phyloP scores from a whole-genome alignment of 2,797 vertebrate species.

The Chaenodraco wilsoni region DNA sequence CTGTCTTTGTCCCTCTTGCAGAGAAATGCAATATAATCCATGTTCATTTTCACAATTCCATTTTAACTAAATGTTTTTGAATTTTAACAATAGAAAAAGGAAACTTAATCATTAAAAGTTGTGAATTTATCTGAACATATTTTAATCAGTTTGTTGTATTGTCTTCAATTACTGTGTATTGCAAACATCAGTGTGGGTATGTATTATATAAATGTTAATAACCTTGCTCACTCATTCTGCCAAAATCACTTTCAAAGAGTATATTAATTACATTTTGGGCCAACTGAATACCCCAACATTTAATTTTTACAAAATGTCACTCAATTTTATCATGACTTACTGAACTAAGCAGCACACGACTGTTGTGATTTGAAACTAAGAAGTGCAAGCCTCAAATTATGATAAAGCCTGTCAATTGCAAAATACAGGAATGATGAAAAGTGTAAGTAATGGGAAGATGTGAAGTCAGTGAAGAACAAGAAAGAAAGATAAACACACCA shows the following conservation, averaged over 20 bases:
- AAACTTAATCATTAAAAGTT: not conserved
- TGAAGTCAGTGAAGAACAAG: slow-evolving; percentile 11
- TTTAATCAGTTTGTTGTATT: not conserved
- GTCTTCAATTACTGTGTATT: not conserved
- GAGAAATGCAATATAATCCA: slow-evolving; percentile 20
- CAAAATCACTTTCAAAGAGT: not conserved
- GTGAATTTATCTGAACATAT: not conserved
- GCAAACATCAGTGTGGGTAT: not conserved
- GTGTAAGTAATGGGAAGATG: slow-evolving; percentile 3
- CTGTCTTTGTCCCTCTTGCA: slow-evolving; percentile 16
- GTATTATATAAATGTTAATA: not conserved
- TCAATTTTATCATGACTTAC: not conserved
- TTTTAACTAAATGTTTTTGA: slow-evolving; percentile 28
- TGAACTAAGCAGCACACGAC: slow-evolving; percentile 7
- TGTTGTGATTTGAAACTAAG: not conserved
- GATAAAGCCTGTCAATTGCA: slow-evolving; percentile 12
- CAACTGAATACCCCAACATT: not conserved
- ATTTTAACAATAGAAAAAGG: not conserved
- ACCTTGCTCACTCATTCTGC: not conserved
- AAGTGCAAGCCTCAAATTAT: slow-evolving; percentile 10
- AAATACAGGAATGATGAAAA: slow-evolving; percentile 11
- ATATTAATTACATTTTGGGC: not conserved
- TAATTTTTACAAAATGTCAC: not conserved
- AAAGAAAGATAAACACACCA: slow-evolving; percentile 77
- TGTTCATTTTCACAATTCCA: slow-evolving; percentile 23